Evolutionary conservation across 2,797 vertebrate species (phyloP).

Genomic region (Tokudaia muenninki): DNA sequence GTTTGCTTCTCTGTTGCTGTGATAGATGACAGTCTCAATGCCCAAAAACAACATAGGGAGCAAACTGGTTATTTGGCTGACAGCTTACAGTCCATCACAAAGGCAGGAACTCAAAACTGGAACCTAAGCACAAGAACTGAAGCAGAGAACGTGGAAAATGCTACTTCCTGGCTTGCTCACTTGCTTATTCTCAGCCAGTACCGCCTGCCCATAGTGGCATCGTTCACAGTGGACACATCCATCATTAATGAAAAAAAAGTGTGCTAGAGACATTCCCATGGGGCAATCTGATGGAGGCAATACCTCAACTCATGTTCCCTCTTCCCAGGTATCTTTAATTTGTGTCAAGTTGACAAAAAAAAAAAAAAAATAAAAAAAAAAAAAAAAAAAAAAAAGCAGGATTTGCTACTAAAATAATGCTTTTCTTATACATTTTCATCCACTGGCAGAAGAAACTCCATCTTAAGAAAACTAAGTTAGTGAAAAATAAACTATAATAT

Average conservation of each 20-base stretch:
- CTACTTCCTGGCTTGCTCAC: background rate
- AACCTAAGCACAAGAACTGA: background rate
- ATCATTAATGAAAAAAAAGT: background rate
- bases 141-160: background rate
- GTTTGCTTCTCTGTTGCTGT: background rate
- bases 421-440: conserved; percentile 4
- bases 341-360: background rate
- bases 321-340: background rate
- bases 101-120: background rate
- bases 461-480: background rate
- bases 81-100: background rate
- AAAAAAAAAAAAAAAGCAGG: background rate
- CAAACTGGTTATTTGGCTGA: background rate
- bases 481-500: conserved; percentile 31
- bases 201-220: background rate
- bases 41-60: background rate
- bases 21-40: background rate
- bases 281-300: background rate
- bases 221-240: background rate
- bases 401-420: background rate
- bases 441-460: conserved; percentile 18
- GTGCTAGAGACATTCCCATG: background rate
- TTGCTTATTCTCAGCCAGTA: background rate
- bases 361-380: no score
- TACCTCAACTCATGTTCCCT: background rate